These are phyloP conservation scores for Orthosia gracilis DNA, from an alignment of 2,888 invertebrate species.

Conservation along the genomic window DNA sequence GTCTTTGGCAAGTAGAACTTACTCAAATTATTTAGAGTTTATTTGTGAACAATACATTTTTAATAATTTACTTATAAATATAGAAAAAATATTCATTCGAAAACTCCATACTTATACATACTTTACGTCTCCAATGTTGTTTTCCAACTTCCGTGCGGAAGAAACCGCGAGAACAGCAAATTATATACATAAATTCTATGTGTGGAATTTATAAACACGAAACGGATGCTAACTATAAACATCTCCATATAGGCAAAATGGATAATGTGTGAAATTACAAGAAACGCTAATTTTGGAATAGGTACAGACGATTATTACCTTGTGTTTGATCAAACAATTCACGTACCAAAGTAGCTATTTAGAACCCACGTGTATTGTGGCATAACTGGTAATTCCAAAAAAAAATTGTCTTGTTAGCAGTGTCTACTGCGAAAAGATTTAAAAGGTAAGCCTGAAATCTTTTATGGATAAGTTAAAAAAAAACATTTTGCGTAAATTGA, in stretches of 20 bases:
- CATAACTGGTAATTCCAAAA: slow-evolving; percentile 12
- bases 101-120: background rate
- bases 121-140: background rate
- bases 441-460: background rate
- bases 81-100: too few species aligned
- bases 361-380: background rate
- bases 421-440: slow-evolving; percentile 1
- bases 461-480: background rate
- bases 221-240: slow-evolving; percentile 39
- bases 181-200: slow-evolving; percentile 10
- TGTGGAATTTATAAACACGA: slow-evolving; percentile 27
- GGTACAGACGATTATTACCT: background rate
- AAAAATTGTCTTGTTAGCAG: background rate
- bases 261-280: slow-evolving; percentile 36
- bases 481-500: background rate
- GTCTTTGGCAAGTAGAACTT: background rate
- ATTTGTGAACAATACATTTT: too few species aligned
- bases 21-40: too few species aligned
- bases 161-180: background rate
- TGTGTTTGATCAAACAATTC: slow-evolving; percentile 43
- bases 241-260: slow-evolving; percentile 17
- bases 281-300: slow-evolving; percentile 28
- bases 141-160: slow-evolving; percentile 24
- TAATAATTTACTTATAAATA: too few species aligned
- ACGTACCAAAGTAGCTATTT: slow-evolving; percentile 12